Evolutionary conservation across 37 sponge, comb jelly and placozoan species (phyloP), one percentile per base, ranked within the genome.

Genomic region (Spongilla lacustris): DNA sequence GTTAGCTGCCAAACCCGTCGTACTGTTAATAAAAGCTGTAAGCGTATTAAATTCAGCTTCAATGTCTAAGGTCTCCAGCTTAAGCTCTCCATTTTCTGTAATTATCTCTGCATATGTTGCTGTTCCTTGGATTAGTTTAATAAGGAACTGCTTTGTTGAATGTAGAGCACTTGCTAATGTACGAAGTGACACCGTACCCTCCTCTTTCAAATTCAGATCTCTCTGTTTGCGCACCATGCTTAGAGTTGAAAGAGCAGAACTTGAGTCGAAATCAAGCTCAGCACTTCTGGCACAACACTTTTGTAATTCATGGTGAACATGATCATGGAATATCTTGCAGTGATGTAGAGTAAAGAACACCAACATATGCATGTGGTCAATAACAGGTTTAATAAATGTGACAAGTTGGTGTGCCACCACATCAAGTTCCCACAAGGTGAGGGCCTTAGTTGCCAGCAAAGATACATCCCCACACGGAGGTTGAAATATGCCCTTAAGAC

Each of bases 311-410:
- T 69, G 33, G 29, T 84, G 72, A 26, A 90, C 82, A 66, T 94
- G 84, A 48, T 87, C 77, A 36, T 84, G 78, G 66, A 94, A 94
- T 0, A 94, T 81, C 27, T 84, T 85, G 34, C 94, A 87, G 12
- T 87, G 30, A 69, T 81, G 66, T 73, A 90, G 75, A 74, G 37
- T 73, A 75, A 94, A 94, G 50, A 90, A 89, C 26, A 89, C 81
- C 19, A 88, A 69, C 32, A 88, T 69, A 14, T 88, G 83, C 22
- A 88, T 11, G 37, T 82, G 74, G 6, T 81, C 72, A 21, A 31
- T 23, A 25, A 86, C 33, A 1, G 86, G 86, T 2, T 41, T 25
- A 14, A 86, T 28, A 21, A 86, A 68, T 32, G 77, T 24, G 0
- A 69, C 33, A 22, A 86, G 50, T 0, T 24, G 46, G 3, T 35